These are phyloP conservation scores for Beroe forskalii DNA, from an alignment of 37 sponge, comb jelly and placozoan species.

Conservation along the genomic window DNA sequence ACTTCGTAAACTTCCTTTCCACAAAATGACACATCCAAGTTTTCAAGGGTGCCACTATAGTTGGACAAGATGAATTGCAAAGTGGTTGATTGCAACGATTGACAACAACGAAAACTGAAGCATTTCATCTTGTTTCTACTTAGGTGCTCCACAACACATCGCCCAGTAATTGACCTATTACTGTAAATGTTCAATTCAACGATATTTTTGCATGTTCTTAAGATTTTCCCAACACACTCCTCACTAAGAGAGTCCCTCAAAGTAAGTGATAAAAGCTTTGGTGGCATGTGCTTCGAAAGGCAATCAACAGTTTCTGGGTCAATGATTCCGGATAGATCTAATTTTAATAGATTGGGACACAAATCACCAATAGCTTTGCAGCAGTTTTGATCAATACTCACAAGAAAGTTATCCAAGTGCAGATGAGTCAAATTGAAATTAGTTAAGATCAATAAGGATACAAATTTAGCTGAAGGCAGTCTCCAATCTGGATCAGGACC, in stretches of 20 bases:
- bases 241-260: neutral
- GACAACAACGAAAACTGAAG: neutral
- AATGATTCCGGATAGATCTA: neutral
- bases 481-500: neutral
- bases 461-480: neutral
- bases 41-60: neutral
- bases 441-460: neutral
- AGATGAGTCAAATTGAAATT: neutral
- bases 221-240: neutral
- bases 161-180: neutral
- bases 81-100: neutral
- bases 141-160: neutral
- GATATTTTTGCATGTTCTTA: neutral
- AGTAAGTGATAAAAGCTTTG: neutral
- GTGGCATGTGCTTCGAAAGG: neutral
- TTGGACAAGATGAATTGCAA: neutral
- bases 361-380: neutral
- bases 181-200: neutral
- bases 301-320: neutral
- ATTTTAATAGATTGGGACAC: neutral
- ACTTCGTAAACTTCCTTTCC: neutral
- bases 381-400: neutral
- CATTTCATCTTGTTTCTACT: neutral
- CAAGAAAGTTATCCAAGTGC: neutral
- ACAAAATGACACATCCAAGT: neutral